Base-by-base conservation (phyloP, 2,888 invertebrate species). In the Volucella inflata region DNA sequence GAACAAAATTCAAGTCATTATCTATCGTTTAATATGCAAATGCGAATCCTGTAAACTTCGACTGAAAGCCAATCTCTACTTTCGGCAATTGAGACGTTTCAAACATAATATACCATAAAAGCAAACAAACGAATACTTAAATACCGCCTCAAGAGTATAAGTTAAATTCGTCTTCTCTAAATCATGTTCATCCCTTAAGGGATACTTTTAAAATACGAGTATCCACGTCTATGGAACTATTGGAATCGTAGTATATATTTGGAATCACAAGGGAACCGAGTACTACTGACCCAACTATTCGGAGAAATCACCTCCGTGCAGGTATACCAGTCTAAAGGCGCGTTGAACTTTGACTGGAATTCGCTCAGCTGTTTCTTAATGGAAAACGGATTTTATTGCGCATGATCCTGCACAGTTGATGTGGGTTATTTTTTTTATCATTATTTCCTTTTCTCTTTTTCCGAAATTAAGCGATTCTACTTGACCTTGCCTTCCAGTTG, bases 401-500 rank as follows among this genome's bases (percentile, higher is more conserved):
- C 80, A 80, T 68, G 67, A 40, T 53, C 51, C 17, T 53, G n/a
- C 8, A 44, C 53, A 68, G 44, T 53, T 68, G 57, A 60, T 21
- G 53, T 12, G 51, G 50, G 30, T 30, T 30, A 6, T 30, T 30
- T 30, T 30, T 30, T 1, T 30, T 6, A 30, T 2, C 30, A 30
- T 30, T 30, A 30, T 30, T 4, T 6, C 16, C 46, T 21, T 55
- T 74, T 44, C 53, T 72, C 62, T 40, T 14, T 12, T 62, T 62
- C 21, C 40, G 46, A 46, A 46, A 62, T 46, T 40, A 77, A 68
- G 44, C 16, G 36, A 62, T 62, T 80, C 42, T 55, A 4, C 17
- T 74, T 80, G 80, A 80, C 80, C 80, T 80, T 80, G 74, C 48
- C 60, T 68, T 74, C 67, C 62, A 74, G 62, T 62, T 62, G 46